Evolutionary conservation across 2,113 vertebrate genomes (phyloP).

Genomic region (Cranoglanis bouderius): DNA sequence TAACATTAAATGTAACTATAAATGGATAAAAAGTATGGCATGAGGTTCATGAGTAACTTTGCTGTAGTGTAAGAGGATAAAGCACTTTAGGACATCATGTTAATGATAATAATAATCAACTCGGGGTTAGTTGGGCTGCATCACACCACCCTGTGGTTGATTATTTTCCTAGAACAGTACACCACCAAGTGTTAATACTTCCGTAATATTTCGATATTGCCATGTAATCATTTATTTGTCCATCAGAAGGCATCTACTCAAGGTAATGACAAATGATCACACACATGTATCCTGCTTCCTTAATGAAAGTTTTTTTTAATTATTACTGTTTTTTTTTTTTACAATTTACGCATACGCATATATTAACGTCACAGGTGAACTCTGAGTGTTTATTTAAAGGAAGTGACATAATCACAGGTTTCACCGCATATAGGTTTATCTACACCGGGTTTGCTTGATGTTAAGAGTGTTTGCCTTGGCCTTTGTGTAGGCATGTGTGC

Average conservation of each 20-base stretch:
- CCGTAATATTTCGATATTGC: background rate
- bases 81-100: background rate
- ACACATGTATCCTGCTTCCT: background rate
- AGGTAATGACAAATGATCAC: background rate
- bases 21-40: background rate
- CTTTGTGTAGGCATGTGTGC: slow-evolving; percentile 28
- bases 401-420: background rate
- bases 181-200: background rate
- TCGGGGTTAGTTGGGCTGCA: background rate
- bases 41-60: background rate
- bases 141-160: background rate
- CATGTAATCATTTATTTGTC: background rate
- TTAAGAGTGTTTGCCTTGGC: background rate
- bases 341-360: background rate
- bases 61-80: background rate
- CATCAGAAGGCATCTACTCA: background rate
- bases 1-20: background rate
- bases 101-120: background rate
- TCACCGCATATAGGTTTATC: background rate
- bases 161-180: background rate
- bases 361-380: background rate
- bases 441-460: background rate
- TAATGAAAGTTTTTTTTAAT: background rate
- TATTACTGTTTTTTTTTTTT: background rate
- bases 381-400: background rate